Conservation (phyloP, 2,888 invertebrate genomes). For the Oxytorus armatus region DNA sequence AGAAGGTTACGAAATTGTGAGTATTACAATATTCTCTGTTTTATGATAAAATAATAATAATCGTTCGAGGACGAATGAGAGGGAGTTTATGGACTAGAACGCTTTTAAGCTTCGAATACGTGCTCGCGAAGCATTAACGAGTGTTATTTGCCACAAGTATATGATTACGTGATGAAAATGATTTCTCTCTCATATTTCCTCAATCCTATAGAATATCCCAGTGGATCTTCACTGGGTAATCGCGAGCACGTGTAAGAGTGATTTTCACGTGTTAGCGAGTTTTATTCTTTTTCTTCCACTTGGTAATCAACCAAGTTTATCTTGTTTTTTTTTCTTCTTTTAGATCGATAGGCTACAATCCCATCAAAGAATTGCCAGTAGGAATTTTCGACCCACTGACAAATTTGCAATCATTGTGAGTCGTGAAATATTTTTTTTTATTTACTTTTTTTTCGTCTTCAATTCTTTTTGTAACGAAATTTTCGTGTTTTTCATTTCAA, state of each 20-base stretch:
- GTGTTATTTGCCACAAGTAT: constrained; percentile 69
- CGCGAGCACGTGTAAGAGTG: neutral
- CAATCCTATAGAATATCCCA: neutral
- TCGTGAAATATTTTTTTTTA: constrained; percentile 57
- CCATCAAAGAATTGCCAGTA: constrained; percentile 75
- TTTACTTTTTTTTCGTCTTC: constrained; percentile 28
- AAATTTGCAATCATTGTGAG: constrained; percentile 82
- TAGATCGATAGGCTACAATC: constrained; percentile 81
- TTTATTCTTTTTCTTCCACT: neutral
- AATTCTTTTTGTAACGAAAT: too few species aligned
- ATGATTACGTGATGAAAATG: constrained; percentile 71
- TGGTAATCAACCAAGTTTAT: neutral
- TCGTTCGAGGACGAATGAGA: neutral
- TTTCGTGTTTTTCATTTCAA: constrained; percentile 76
- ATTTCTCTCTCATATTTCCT: constrained; percentile 28
- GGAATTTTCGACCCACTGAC: constrained; percentile 76
- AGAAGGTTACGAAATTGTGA: constrained; percentile 85
- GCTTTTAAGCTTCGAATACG: constrained; percentile 68
- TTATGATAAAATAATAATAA: constrained; percentile 3
- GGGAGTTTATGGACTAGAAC: constrained; percentile 20
- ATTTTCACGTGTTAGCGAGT: neutral
- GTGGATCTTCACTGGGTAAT: neutral
- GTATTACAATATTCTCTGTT: constrained; percentile 73
- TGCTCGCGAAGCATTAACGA: constrained; percentile 70
- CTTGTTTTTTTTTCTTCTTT: constrained; percentile 21